These are phyloP conservation scores for Dendrophyllia cribrosa DNA, from an alignment of 64 coral and sea anemone genomes.

Conservation along the genomic window DNA sequence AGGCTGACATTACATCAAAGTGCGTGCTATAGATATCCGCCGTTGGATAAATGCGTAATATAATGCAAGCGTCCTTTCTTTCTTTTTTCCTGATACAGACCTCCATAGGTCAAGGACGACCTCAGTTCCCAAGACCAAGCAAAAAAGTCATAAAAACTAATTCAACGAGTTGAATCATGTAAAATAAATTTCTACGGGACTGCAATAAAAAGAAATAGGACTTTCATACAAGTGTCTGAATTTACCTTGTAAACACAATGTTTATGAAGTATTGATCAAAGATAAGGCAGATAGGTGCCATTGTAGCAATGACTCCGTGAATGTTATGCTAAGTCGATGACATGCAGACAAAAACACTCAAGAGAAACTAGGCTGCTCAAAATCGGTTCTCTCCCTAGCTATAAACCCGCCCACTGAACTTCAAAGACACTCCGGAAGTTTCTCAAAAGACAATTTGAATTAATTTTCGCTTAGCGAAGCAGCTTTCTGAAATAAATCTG, in stretches of 20 bases:
- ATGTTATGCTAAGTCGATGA: too few species aligned
- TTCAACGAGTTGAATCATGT: too few species aligned
- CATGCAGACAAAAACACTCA: not conserved
- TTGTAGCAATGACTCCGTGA: too few species aligned
- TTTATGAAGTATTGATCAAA: not conserved
- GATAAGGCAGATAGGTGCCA: not conserved
- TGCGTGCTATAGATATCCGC: too few species aligned
- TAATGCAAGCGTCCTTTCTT: not conserved
- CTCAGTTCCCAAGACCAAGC: not conserved
- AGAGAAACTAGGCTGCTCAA: not conserved
- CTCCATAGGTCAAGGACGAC: not conserved
- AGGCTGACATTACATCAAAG: too few species aligned
- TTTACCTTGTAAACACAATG: too few species aligned
- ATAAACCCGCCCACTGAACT: not conserved
- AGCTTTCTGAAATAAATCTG: not conserved
- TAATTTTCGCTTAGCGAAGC: not conserved
- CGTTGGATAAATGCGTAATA: not conserved
- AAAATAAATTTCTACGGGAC: too few species aligned
- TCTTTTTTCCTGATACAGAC: too few species aligned
- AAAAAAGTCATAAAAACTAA: not conserved
- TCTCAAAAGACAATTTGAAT: not conserved
- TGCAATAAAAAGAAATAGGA: too few species aligned
- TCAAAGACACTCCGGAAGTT: not conserved
- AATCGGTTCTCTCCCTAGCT: constrained; percentile 4
- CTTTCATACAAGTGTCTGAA: too few species aligned